These are phyloP conservation scores for Iselma pallidipennis DNA, from an alignment of 2,888 invertebrate species.

Conservation along the genomic window DNA sequence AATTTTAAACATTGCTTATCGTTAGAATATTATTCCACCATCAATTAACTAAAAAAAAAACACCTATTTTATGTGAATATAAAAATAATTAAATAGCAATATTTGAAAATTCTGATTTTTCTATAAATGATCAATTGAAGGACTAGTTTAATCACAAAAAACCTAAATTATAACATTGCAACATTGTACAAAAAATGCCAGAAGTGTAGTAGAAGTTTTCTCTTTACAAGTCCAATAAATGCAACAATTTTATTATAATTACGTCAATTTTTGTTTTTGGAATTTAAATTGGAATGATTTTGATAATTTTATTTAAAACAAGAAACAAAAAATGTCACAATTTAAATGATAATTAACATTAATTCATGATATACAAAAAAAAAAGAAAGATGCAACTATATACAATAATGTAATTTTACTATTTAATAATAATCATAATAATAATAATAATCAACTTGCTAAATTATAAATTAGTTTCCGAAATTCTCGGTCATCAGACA, in stretches of 20 bases:
- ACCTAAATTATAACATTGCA: slow-evolving; percentile 47
- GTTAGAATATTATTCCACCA: not conserved
- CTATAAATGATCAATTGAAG: slow-evolving; percentile 40
- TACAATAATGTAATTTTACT: not conserved
- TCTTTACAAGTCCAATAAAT: slow-evolving; percentile 17
- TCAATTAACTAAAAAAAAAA: too few species aligned
- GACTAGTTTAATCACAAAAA: slow-evolving; percentile 56
- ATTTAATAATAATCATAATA: not conserved
- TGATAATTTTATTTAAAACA: slow-evolving; percentile 1
- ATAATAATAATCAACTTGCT: slow-evolving; percentile 33
- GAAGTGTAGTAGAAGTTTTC: not conserved
- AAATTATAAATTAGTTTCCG: slow-evolving; percentile 26
- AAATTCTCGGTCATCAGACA: slow-evolving; percentile 22
- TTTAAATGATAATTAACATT: not conserved
- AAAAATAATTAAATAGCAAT: slow-evolving; percentile 34
- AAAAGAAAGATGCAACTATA: not conserved
- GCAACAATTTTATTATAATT: slow-evolving; percentile 14
- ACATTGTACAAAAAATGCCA: slow-evolving; percentile 14
- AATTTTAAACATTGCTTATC: slow-evolving; percentile 6
- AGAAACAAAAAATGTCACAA: slow-evolving; percentile 7
- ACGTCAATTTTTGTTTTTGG: slow-evolving; percentile 4
- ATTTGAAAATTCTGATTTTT: slow-evolving; percentile 19
- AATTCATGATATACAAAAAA: not conserved
- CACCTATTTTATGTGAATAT: slow-evolving; percentile 22
- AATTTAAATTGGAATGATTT: slow-evolving; percentile 17